Conservation (phyloP, 2,113 vertebrate species). For the Sebastes fasciatus region DNA sequence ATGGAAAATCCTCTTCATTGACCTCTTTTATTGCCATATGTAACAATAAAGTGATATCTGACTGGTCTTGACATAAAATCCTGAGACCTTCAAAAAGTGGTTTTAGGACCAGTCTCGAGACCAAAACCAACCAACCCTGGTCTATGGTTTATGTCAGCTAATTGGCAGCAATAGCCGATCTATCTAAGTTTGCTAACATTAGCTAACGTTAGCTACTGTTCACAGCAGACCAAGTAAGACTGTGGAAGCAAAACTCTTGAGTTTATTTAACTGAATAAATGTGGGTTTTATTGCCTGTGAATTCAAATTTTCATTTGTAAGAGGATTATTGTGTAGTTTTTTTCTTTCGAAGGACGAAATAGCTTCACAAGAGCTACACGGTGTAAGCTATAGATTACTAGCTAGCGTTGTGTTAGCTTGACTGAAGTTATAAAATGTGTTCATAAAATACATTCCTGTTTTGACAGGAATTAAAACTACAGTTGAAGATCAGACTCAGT, state of each 20-base stretch:
- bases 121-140: no score
- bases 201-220: not conserved
- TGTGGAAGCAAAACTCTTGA: not conserved
- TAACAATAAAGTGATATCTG: no score
- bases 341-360: conserved; percentile 5
- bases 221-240: not conserved
- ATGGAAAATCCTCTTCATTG: no score
- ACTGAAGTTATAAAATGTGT: not conserved
- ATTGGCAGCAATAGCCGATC: not conserved
- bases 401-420: not conserved
- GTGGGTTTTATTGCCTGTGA: not conserved
- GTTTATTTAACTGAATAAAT: not conserved
- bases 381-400: not conserved
- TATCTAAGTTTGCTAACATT: not conserved
- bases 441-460: not conserved
- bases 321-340: not conserved
- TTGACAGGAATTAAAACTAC: not conserved
- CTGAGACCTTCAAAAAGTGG: no score
- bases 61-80: no score
- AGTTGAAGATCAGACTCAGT: not conserved
- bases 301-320: not conserved
- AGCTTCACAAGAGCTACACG: not conserved
- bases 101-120: no score
- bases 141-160: no score
- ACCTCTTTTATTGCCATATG: no score